These are phyloP conservation scores for Rhineura floridana DNA, from an alignment of 2,113 vertebrate species.

Conservation along the genomic window DNA sequence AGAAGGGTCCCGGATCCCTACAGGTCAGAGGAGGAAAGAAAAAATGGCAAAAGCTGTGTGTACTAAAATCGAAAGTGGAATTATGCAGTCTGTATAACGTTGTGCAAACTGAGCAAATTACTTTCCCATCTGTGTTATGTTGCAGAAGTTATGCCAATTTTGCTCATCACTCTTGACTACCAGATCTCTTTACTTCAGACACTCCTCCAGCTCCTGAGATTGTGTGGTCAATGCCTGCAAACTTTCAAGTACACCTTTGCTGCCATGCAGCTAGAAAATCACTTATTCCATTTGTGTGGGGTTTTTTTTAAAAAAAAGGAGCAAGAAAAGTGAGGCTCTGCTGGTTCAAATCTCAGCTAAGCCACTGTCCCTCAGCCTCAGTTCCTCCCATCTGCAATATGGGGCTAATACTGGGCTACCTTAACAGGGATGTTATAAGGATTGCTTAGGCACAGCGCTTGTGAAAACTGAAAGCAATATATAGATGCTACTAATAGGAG, in stretches of 20 bases:
- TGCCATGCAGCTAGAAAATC: too few species aligned
- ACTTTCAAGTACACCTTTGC: background rate
- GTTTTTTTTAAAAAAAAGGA: background rate
- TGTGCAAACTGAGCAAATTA: background rate
- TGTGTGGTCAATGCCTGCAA: too few species aligned
- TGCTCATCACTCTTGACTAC: background rate
- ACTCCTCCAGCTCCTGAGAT: background rate
- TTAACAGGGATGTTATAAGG: background rate
- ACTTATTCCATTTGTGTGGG: too few species aligned
- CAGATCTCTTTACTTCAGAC: background rate
- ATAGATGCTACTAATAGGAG: too few species aligned
- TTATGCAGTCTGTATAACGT: background rate
- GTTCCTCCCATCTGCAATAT: background rate
- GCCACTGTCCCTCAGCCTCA: background rate
- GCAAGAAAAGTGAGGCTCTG: too few species aligned
- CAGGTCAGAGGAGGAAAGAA: background rate
- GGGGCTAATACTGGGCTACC: background rate
- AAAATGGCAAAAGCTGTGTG: background rate
- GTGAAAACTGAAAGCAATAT: background rate
- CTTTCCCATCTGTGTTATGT: background rate
- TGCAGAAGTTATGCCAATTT: too few species aligned
- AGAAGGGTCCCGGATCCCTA: slow-evolving; percentile 78
- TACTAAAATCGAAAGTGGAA: background rate
- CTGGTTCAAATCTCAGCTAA: background rate
- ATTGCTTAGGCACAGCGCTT: too few species aligned